Base-by-base conservation (phyloP, 2,797 vertebrate genomes). In the Craterocephalus amniculus region DNA sequence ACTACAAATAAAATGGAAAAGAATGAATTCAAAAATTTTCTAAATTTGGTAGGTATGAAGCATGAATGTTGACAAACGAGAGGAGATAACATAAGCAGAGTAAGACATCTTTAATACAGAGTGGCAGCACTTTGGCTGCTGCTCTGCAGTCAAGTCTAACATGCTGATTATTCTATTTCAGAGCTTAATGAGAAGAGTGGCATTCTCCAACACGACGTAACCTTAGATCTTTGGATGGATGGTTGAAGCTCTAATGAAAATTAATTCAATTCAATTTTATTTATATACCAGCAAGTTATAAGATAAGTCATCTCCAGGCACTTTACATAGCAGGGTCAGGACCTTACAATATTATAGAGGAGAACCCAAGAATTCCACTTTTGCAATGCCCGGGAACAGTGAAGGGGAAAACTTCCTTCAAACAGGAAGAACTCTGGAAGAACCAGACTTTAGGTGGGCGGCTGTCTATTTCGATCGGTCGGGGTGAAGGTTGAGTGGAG, bases 131-230 rank as follows among this genome's bases (percentile, higher is more conserved):
- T 78, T 81, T 16, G 43, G 38, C 69, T 77, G 61, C 63, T 78
- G 72, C 64, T 34, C 22, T 64, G 60, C 32, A 55, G 16, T 54
- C 20, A 38, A 58, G 69, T 77, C 45, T 48, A 60, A 74, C 11
- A 11, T 43, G 71, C 59, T 55, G 62, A 85, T 84, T 81, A 74
- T 87, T 87, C 72, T 66, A 81, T 77, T 78, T 76, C 70, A 61
- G 51, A 76, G 79, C 48, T 78, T 91, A 91, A 91, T 90, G 80
- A 91, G 77, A 87, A 87, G 78, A 36, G 63, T 80, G 80, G 76
- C 73, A 88, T 89, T 91, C 88, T 85, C 83, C 75, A 86, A 81
- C 86, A 88, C n/a, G 72, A 72, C 75, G 85, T 87, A 84, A 92
- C 87, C 87, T 89, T 74, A 76, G 80, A 79, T 76, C 86, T 66